A percentile compares a stretch with the other conserved stretches of the same genome.
Evolutionary conservation across 2,797 vertebrate genomes (phyloP).

Genomic region (Darevskia mixta): DNA sequence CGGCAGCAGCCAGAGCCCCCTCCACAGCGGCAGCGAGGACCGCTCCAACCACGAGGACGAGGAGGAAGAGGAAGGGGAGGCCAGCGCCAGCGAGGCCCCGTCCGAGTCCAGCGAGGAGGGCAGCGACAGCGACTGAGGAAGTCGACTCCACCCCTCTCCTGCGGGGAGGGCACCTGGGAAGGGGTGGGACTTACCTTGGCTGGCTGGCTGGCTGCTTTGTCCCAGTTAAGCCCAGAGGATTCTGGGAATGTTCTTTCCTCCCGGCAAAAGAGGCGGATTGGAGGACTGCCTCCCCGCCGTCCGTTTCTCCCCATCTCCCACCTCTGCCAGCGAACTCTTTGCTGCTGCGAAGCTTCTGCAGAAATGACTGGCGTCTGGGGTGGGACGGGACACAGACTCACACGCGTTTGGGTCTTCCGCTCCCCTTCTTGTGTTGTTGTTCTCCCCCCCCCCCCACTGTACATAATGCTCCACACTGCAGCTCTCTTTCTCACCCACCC

Average conservation of each 20-base stretch:
- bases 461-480: not conserved
- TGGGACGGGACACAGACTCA: no score
- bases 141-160: not conserved
- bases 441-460: not conserved
- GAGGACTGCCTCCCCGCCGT: slow-evolving; percentile 21
- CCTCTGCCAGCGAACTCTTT: slow-evolving; percentile 3
- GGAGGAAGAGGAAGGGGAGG: slow-evolving; percentile 80
- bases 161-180: not conserved
- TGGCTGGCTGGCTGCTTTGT: fast-evolving
- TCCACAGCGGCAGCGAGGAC: slow-evolving; percentile 84
- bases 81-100: slow-evolving; percentile 81
- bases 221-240: slow-evolving; percentile 36
- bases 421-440: not conserved
- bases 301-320: slow-evolving; percentile 44
- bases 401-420: fast-evolving
- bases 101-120: slow-evolving; percentile 87
- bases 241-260: slow-evolving; percentile 15
- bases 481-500: no score
- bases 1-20: slow-evolving; percentile 83
- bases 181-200: fast-evolving
- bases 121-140: slow-evolving; percentile 77
- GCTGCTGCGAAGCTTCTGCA: no score
- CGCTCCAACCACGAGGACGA: slow-evolving; percentile 80
- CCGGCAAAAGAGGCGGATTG: not conserved
- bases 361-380: not conserved